phyloP scores from a whole-genome alignment of 2,113 vertebrate species.

The Pandion haliaetus region DNA sequence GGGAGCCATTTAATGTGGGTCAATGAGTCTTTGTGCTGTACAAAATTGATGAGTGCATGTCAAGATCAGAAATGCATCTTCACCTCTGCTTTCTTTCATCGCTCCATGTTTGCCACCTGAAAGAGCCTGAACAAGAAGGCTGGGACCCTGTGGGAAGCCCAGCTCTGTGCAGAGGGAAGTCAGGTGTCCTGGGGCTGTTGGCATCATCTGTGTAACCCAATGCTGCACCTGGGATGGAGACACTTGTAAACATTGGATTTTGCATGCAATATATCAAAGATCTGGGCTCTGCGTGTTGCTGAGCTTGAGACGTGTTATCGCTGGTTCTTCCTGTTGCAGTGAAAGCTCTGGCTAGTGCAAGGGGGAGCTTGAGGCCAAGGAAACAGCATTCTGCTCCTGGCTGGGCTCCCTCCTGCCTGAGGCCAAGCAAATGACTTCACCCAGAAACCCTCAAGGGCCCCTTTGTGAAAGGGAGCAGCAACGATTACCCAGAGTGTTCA shows the following conservation, averaged over 20 bases:
- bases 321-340: background rate
- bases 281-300: background rate
- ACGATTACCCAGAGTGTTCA: accelerated
- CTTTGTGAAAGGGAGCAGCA: background rate
- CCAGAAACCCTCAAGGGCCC: background rate
- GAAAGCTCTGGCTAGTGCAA: background rate
- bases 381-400: background rate
- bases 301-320: background rate
- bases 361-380: background rate
- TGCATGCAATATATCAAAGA: accelerated
- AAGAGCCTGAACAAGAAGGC: background rate
- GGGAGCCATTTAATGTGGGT: background rate
- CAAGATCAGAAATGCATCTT: background rate
- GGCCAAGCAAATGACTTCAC: background rate
- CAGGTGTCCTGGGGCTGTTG: background rate
- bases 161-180: background rate
- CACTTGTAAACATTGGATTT: background rate
- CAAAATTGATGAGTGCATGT: background rate
- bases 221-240: background rate
- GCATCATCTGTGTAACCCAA: accelerated
- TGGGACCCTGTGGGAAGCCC: background rate
- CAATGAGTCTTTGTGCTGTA: background rate
- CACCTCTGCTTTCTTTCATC: background rate
- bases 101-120: background rate
- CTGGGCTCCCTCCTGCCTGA: background rate